Base-by-base conservation (phyloP, 2,888 invertebrate genomes). In the Nemurella pictetii region DNA sequence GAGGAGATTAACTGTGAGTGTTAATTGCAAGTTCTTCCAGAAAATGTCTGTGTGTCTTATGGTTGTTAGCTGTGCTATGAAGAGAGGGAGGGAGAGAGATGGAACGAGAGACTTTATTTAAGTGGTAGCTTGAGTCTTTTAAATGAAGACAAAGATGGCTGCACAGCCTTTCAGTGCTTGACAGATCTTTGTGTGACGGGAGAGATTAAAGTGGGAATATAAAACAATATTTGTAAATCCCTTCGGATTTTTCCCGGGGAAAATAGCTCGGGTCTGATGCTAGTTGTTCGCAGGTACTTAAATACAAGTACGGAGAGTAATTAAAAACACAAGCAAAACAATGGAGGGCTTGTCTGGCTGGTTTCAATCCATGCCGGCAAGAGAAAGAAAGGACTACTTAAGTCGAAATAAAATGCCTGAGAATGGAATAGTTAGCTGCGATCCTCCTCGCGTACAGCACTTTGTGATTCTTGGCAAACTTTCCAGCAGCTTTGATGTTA, bases 201-300 rank as follows among this genome's bases (percentile, higher is more conserved):
- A 27, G 4, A 75, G 75, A 75, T 75, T 75, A 75, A 26, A 75
- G 75, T 20, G 75, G 28, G 75, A 27, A 75, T 55, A 75, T 75
- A 75, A 27, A 75, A 75, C 75, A 75, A 75, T 75, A 75, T 75
- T 75, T 75, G 75, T 75, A 75, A 75, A 75, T 75, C 75, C 75
- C 75, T 75, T 75, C 9, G 75, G 75, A 75, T 75, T 75, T 4
- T 75, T 25, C 0, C 26, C 28, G 26, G 75, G 12, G 26, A 75
- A 25, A 75, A 75, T 25, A 75, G 75, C 26, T 25, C 28, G 2
- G 75, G 26, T 75, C 27, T 75, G 27, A n/a, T 75, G 74, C 75
- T 75, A 75, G 25, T 75, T 27, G 15, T 75, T 4, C 26, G 75
- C 75, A 27, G n/a, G 20, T 73, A 75, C 75, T 75, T 75, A 27